phyloP scores from a whole-genome alignment of 64 coral and sea anemone genomes.

The Dendrophyllia cribrosa region DNA sequence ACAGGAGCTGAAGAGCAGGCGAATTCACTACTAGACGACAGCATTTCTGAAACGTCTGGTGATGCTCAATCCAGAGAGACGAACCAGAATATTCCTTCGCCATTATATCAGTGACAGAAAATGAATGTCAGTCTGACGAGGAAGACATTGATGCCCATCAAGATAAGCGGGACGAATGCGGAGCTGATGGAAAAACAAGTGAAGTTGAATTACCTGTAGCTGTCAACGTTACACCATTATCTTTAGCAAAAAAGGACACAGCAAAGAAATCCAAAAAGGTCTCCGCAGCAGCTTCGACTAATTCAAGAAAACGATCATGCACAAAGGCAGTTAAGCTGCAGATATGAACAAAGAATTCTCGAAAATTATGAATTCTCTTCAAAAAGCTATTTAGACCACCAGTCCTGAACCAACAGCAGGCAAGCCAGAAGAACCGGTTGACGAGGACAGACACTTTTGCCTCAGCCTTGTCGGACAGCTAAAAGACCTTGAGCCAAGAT shows the following conservation, averaged over 20 bases:
- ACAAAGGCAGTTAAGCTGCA: constrained; percentile 18
- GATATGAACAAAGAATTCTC: constrained; percentile 33
- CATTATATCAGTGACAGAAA: neutral
- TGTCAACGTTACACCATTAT: too few species aligned
- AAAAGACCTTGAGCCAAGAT: constrained; percentile 17
- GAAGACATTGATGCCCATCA: too few species aligned
- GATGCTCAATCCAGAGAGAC: too few species aligned
- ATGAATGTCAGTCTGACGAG: neutral
- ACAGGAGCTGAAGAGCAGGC: too few species aligned
- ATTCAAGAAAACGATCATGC: neutral
- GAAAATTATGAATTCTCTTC: constrained; percentile 27
- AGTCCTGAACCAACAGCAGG: neutral
- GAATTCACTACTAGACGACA: neutral
- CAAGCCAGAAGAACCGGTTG: constrained; percentile 7
- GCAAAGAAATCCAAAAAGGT: too few species aligned
- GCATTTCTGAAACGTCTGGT: neutral
- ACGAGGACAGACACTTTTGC: constrained; percentile 44
- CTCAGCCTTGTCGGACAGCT: constrained; percentile 40
- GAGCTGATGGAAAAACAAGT: too few species aligned
- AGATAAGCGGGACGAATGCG: too few species aligned
- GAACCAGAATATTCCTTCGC: too few species aligned
- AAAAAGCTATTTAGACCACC: neutral
- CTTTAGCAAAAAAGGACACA: too few species aligned
- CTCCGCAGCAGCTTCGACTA: too few species aligned
- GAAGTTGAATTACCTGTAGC: too few species aligned